Base-by-base conservation (phyloP, 2,113 vertebrate species). In the Aspidoscelis tigris region DNA sequence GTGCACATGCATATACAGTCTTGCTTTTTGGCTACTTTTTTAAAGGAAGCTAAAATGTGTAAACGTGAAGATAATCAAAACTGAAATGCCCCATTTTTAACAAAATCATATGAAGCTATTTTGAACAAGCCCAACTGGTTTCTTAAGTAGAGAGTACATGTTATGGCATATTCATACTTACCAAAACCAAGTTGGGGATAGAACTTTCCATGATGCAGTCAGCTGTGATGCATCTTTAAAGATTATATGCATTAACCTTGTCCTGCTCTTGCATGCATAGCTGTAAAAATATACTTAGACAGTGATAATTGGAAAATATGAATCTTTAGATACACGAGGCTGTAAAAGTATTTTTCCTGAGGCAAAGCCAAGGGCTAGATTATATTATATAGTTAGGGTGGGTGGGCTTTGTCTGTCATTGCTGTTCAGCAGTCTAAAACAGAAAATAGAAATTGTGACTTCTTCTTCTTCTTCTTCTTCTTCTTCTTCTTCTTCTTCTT, bases 301-400 rank as follows among this genome's bases (percentile, higher is more conserved):
- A 26, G 1, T 82, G n/a, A 84, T 90, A 92, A 93, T 82, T 89
- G 89, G 86, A 92, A 94, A 89, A 80, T 88, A 87, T 77, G 76
- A 86, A 85, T 92, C 94, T 94, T 94, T 89, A 91, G 91, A 83
- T 16, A 82, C 74, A 69, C 68, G 91, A 92, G 88, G 3, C 80
- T 80, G 78, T 70, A 84, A 86, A 93, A 90, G 65, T 89, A 89
- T 94, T 96, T 94, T 92, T 95, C 94, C 90, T 44, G 77, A 93
- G 93, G 90, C 89, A 89, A 93, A 95, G 91, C 91, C 88, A 93
- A 91, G 78, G 92, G 93, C 93, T 93, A 91, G 87, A 73, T 18
- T 90, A 85, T 86, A 75, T 81, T 39, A 58, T 80, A 71, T 1
- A 69, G 11, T 78, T 9, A 24, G 21, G 80, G 76, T 75, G 78